Evolutionary conservation across 2,888 invertebrate species (phyloP).

Genomic region (Gryllus longicercus): DNA sequence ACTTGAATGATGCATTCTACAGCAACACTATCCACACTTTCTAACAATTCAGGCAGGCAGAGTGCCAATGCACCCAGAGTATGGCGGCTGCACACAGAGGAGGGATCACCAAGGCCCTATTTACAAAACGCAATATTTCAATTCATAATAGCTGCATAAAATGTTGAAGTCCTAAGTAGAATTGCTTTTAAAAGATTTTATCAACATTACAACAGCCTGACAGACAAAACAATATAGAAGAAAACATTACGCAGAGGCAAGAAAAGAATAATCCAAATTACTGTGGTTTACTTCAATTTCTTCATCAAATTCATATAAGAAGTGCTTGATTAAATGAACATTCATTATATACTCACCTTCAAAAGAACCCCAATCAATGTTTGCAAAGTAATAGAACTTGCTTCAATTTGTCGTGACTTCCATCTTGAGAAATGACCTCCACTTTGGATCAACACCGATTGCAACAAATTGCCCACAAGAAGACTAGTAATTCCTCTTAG

Average conservation of each 20-base stretch:
- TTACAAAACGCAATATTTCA: constrained; percentile 35
- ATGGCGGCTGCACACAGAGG: constrained; percentile 70
- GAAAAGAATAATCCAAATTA: no score
- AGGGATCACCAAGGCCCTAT: constrained; percentile 69
- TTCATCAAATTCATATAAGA: no score
- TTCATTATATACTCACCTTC: constrained; percentile 29
- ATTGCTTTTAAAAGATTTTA: no score
- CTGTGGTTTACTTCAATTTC: no score
- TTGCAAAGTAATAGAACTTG: constrained; percentile 23
- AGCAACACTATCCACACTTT: constrained; percentile 58
- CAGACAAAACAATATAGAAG: no score
- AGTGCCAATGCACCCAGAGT: constrained; percentile 61
- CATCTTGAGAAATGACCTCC: background rate
- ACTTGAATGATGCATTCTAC: constrained; percentile 58
- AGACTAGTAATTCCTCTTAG: constrained; percentile 68
- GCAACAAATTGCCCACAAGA: constrained; percentile 65
- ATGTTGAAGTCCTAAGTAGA: background rate
- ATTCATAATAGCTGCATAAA: background rate
- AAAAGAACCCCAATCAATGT: constrained; percentile 33
- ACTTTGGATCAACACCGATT: constrained; percentile 52
- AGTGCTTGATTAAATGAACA: no score
- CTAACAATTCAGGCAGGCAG: constrained; percentile 58
- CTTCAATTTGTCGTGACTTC: background rate
- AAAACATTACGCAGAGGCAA: no score
- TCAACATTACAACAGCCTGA: no score